phyloP scores from a whole-genome alignment of 23 tunicate species.

The Aplidium turbinatum region DNA sequence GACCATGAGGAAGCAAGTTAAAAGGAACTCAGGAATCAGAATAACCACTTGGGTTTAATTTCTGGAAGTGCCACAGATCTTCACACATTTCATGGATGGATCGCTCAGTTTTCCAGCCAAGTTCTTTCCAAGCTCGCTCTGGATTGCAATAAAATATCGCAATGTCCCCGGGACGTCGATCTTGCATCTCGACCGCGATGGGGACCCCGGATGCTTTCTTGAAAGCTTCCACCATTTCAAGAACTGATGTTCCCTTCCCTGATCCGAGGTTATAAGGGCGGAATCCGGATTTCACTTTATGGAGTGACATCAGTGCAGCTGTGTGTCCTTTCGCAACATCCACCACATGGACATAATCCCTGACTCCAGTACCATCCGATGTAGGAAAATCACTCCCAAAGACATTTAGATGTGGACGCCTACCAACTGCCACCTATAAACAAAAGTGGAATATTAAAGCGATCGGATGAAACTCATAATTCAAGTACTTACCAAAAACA shows the following conservation, averaged over 20 bases:
- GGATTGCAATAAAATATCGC: slow-evolving; percentile 88
- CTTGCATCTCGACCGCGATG: slow-evolving; percentile 39
- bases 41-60: slow-evolving; percentile 84
- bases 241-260: slow-evolving; percentile 90
- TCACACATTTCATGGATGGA: slow-evolving; percentile 83
- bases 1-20: no score
- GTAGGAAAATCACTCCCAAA: slow-evolving; percentile 92
- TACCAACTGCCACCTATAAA: slow-evolving; percentile 79
- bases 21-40: no score
- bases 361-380: slow-evolving; percentile 89
- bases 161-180: slow-evolving; percentile 85
- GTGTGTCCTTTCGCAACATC: slow-evolving; percentile 92
- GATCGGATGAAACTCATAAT: no score
- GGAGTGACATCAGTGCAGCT: slow-evolving; percentile 68
- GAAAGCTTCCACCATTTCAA: slow-evolving; percentile 84
- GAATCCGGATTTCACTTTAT: slow-evolving; percentile 53
- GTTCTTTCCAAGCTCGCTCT: slow-evolving; percentile 60
- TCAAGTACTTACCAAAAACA: no score
- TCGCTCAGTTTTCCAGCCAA: slow-evolving; percentile 84
- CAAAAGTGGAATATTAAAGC: no score
- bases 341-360: slow-evolving; percentile 96
- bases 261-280: slow-evolving; percentile 84
- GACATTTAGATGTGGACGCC: slow-evolving; percentile 74
- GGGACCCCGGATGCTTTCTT: slow-evolving; percentile 60
- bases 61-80: slow-evolving; percentile 92